These are phyloP conservation scores for Shinisaurus crocodilurus DNA, from an alignment of 2,113 vertebrate genomes.

Conservation along the genomic window DNA sequence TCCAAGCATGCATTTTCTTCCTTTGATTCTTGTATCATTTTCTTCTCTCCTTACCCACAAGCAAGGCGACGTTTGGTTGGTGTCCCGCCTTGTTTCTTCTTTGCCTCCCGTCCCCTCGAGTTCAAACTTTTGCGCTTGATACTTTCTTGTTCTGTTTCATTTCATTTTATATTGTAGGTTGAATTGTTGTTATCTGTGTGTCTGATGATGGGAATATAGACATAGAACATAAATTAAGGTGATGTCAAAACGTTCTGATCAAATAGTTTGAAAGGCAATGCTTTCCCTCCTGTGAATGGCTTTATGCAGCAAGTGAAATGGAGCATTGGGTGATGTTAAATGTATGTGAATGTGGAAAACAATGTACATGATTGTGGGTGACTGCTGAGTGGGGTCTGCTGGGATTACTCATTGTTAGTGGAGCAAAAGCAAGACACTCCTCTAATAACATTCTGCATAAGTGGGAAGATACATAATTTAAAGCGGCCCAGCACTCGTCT, in stretches of 20 bases:
- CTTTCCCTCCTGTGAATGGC: neutral
- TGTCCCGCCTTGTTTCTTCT: neutral
- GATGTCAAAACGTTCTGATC: neutral
- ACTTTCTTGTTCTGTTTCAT: neutral
- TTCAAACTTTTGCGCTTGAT: constrained; percentile 7
- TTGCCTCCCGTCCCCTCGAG: neutral
- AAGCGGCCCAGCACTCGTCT: neutral
- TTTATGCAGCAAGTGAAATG: constrained; percentile 22
- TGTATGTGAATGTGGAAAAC: constrained; percentile 10
- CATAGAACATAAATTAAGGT: constrained; percentile 29
- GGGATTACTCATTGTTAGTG: constrained; percentile 1
- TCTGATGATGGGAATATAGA: neutral
- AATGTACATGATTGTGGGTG: constrained; percentile 26
- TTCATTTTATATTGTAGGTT: constrained; percentile 8
- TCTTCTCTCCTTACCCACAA: fast-evolving
- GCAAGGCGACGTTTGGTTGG: neutral
- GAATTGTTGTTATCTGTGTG: constrained; percentile 5
- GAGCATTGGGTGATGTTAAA: constrained; percentile 23
- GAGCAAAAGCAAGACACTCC: constrained; percentile 10
- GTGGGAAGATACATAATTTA: constrained; percentile 29
- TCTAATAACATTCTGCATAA: constrained; percentile 8
- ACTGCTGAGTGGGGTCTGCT: constrained; percentile 31
- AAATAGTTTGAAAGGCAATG: constrained; percentile 18
- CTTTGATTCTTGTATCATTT: neutral
- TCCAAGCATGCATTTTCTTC: neutral